Conservation (phyloP, 64 coral and sea anemone species). For the Porites lutea region DNA sequence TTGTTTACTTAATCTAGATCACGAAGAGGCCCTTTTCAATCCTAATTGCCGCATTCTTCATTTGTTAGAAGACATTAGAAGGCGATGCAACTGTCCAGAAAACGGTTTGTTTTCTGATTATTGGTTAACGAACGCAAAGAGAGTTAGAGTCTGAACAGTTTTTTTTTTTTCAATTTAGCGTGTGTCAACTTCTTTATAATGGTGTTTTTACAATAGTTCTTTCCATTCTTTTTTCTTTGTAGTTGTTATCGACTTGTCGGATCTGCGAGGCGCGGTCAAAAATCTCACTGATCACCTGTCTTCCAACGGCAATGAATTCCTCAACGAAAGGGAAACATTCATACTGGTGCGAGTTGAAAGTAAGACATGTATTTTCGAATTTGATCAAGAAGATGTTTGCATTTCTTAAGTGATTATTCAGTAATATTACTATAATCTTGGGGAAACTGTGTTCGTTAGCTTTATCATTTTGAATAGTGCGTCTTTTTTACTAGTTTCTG, state of each 20-base stretch:
- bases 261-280: conserved; percentile 68
- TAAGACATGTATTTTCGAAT: conserved; percentile 17
- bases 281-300: conserved; percentile 72
- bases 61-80: conserved; percentile 89
- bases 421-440: too few relatives aligned
- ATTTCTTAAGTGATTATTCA: too few relatives aligned
- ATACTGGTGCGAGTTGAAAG: conserved; percentile 83
- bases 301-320: conserved; percentile 75
- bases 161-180: neutral
- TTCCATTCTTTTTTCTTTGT: neutral
- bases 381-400: too few relatives aligned
- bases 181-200: neutral
- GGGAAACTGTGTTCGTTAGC: too few relatives aligned
- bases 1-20: conserved; percentile 45
- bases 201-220: neutral
- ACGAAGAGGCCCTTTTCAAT: conserved; percentile 84
- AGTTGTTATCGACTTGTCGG: conserved; percentile 83
- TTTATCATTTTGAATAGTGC: too few relatives aligned
- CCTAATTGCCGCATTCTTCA: conserved; percentile 85
- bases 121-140: neutral
- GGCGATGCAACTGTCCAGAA: conserved; percentile 77
- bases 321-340: conserved; percentile 85
- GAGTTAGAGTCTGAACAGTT: too few relatives aligned
- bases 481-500: too few relatives aligned
- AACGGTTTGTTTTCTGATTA: conserved; percentile 51